Evolutionary conservation across 2,113 vertebrate species (phyloP), one percentile per base, ranked within the genome.

Genomic region (Aix galericulata): DNA sequence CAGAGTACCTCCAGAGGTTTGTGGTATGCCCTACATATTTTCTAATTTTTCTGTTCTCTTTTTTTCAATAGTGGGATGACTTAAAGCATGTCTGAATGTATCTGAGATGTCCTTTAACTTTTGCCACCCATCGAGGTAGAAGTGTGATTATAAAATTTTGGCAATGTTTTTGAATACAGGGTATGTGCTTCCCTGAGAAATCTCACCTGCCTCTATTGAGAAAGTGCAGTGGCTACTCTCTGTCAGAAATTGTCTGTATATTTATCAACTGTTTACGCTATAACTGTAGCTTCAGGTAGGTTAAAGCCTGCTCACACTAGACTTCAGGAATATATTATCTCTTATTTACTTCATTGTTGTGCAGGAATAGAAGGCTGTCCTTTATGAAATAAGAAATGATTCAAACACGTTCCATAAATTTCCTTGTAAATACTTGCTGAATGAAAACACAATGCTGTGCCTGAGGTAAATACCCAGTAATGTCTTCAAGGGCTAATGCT

Each of bases 361-460:
- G 10, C 60, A 64, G 42, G 72, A 93, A 82, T 86, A 79, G 11
- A 32, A 32, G 16, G 36, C 20, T 91, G 50, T 85, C 66, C 79
- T 91, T 90, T 13, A 69, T 48, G 25, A 92, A 88, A 76, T 91
- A 89, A 87, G 50, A 88, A 87, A 62, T 53, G 40, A 46, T 88
- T 79, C 67, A 79, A 71, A 89, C 11, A 40, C 40, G 50, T 82
- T 86, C 87, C 74, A 80, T 79, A 91, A 84, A 82, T 85, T 22
- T 90, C 11, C 4, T 78, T 92, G 17, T 73, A 87, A 93, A 60
- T 82, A 56, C 86, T 91, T 69, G 22, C 83, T 50, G 59, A 92
- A 80, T 13, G 32, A 82, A 82, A 86, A 0, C 17, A 29, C 23
- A 58, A 1, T 58, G 31, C 73, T 76, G 8, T 68, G 40, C 58